Conservation (phyloP, 35 echinoderm and acorn worm species). For the Patiria miniata region DNA sequence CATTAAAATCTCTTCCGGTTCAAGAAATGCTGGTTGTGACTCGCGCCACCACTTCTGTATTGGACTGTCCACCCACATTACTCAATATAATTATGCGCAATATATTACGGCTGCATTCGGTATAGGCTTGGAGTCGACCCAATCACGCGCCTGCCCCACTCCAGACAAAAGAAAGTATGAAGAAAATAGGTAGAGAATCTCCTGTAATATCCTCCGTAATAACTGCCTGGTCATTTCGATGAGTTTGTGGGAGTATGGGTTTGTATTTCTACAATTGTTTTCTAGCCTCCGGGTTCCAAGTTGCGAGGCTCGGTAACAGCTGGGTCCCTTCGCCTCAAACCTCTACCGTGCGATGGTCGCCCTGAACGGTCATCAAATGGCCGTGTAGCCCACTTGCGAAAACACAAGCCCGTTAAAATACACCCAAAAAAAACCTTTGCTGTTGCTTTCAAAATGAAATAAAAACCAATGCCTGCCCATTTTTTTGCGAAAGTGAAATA, state of each 20-base stretch:
- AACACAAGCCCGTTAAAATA: background rate
- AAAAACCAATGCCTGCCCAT: too few relatives aligned
- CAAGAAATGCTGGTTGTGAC: conserved; percentile 23
- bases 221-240: conserved; percentile 25
- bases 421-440: too few relatives aligned
- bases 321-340: background rate
- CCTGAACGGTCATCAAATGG: background rate
- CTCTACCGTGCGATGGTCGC: background rate
- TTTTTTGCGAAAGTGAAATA: too few relatives aligned
- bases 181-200: too few relatives aligned
- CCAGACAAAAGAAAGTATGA: too few relatives aligned
- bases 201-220: background rate
- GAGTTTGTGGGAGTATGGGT: background rate
- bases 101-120: too few relatives aligned
- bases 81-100: too few relatives aligned
- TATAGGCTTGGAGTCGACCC: too few relatives aligned
- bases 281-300: background rate
- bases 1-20: conserved; percentile 26
- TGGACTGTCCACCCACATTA: too few relatives aligned
- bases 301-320: background rate
- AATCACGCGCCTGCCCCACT: too few relatives aligned
- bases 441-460: too few relatives aligned
- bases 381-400: background rate
- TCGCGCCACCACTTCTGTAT: conserved; percentile 1
- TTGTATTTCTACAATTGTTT: background rate